Evolutionary conservation across 2,888 invertebrate genomes (phyloP), one percentile per base, ranked within the genome.

Genomic region (Oscheius sp.): DNA sequence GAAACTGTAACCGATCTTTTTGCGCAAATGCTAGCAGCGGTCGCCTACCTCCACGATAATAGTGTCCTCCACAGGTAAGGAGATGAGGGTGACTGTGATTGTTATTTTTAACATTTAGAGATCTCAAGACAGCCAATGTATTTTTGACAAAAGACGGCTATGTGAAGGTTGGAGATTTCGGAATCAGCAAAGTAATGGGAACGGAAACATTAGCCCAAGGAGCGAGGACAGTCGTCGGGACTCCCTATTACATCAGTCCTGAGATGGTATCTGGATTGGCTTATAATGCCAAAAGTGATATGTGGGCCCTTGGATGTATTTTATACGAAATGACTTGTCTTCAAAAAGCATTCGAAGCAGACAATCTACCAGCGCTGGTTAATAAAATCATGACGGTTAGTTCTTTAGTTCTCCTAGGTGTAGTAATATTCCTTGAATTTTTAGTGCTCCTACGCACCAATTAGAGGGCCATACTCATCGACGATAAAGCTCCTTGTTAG

Each of bases 281-380:
- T 53, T 92, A 92, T 84, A 91, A 92, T 85, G 91, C 91, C 82
- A 92, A 92, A 86, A 91, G 92, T 37, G 92, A 92, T 84, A 91
- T 92, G 75, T 92, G 92, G 92, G 92, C 92, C 0, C 86, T 92
- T 67, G 88, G 88, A 15, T 92, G 92, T 86, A 91, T 92, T 79
- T 87, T 92, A 46, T 92, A 92, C 82, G 92, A 92, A 87, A 91
- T 92, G 89, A 90, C 91, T 25, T 91, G 91, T 81, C 87, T 92
- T 25, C 90, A 91, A 82, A 91, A 91, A 86, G 91, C 92, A 1
- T 92, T 92, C 87, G 91, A 92, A 74, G 92, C 91, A 0, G 90
- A 91, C 37, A 92, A 91, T 87, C 88, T 92, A 20, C 91, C 92
- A 2, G 91, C 91, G 31, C 87, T 92, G 27, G 91, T 92, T 34